phyloP scores from a whole-genome alignment of 2,797 vertebrate species.

The Enteromius trimaculatus region DNA sequence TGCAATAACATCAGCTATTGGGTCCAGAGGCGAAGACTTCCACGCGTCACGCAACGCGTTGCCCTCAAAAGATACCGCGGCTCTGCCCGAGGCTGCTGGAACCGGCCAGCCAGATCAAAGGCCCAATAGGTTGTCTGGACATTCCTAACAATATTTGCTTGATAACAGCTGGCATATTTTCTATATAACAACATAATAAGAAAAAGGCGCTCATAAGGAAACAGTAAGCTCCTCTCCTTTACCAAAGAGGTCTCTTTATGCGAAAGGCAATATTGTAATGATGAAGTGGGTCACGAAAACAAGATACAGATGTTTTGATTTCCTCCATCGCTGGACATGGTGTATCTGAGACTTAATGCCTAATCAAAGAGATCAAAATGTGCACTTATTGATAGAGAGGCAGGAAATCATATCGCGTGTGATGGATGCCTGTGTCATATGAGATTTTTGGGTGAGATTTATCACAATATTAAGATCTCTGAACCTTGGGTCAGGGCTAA shows the following conservation, averaged over 20 bases:
- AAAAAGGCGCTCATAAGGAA: slow-evolving; percentile 61
- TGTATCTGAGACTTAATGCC: slow-evolving; percentile 59
- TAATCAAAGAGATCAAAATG: slow-evolving; percentile 59
- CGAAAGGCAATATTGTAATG: slow-evolving; percentile 62
- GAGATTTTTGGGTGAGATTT: slow-evolving; percentile 29
- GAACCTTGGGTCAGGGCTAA: not conserved
- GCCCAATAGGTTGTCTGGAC: slow-evolving; percentile 64
- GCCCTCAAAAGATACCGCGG: slow-evolving; percentile 52
- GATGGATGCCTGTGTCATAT: slow-evolving; percentile 49
- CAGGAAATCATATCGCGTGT: slow-evolving; percentile 60
- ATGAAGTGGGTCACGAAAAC: slow-evolving; percentile 63
- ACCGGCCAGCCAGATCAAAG: slow-evolving; percentile 71
- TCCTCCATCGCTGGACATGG: slow-evolving; percentile 56
- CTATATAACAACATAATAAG: slow-evolving; percentile 67
- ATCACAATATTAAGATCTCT: slow-evolving; percentile 20
- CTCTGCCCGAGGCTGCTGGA: slow-evolving; percentile 57
- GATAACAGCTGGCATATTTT: slow-evolving; percentile 70
- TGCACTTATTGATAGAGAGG: slow-evolving; percentile 57
- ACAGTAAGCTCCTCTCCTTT: slow-evolving; percentile 60
- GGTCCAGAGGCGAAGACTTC: slow-evolving; percentile 69
- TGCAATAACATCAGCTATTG: slow-evolving; percentile 73
- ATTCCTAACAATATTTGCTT: slow-evolving; percentile 71
- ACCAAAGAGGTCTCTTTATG: slow-evolving; percentile 57
- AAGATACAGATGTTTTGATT: slow-evolving; percentile 65
- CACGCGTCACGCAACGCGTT: slow-evolving; percentile 66